phyloP scores from a whole-genome alignment of 64 coral and sea anemone species.

The Actinia equina region DNA sequence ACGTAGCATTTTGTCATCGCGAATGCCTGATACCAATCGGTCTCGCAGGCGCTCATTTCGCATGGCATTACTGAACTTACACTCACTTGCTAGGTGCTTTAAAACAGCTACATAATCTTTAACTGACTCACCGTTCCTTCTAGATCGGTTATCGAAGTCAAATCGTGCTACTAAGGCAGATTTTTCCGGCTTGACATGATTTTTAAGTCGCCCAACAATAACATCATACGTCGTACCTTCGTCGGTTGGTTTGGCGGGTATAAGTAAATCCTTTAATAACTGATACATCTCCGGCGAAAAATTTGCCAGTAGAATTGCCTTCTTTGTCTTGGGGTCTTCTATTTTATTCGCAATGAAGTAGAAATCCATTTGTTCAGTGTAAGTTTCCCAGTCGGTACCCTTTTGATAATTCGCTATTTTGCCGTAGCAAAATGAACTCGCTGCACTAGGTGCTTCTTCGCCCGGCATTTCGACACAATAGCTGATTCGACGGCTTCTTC shows the following conservation, averaged over 20 bases:
- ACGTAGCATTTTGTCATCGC: slow-evolving; percentile 33
- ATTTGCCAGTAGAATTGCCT: slow-evolving; percentile 26
- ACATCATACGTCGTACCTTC: background rate
- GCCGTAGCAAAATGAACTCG: too few relatives aligned
- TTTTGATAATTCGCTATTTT: too few relatives aligned
- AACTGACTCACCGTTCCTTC: slow-evolving; percentile 7
- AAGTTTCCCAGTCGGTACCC: too few relatives aligned
- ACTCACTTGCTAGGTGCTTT: slow-evolving; percentile 64
- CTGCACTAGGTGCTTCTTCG: too few relatives aligned
- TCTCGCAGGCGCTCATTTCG: slow-evolving; percentile 19
- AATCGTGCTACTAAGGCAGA: slow-evolving; percentile 13
- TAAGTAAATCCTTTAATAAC: slow-evolving; percentile 7
- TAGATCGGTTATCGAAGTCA: slow-evolving; percentile 13
- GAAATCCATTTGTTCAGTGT: too few relatives aligned
- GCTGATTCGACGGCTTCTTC: too few relatives aligned
- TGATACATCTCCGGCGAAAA: slow-evolving; percentile 29
- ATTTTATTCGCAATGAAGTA: slow-evolving; percentile 19
- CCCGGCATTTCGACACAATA: too few relatives aligned
- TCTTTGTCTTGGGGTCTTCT: background rate
- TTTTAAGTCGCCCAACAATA: background rate
- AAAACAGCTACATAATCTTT: slow-evolving; percentile 31
- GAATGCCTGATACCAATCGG: slow-evolving; percentile 7
- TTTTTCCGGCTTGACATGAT: slow-evolving; percentile 13
- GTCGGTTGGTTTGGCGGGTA: background rate
- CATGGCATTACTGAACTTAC: slow-evolving; percentile 45